Evolutionary conservation across 1,140 invertebrate genomes (phyloP), one percentile per base, ranked within the genome.

Genomic region (Meteorus sp.): DNA sequence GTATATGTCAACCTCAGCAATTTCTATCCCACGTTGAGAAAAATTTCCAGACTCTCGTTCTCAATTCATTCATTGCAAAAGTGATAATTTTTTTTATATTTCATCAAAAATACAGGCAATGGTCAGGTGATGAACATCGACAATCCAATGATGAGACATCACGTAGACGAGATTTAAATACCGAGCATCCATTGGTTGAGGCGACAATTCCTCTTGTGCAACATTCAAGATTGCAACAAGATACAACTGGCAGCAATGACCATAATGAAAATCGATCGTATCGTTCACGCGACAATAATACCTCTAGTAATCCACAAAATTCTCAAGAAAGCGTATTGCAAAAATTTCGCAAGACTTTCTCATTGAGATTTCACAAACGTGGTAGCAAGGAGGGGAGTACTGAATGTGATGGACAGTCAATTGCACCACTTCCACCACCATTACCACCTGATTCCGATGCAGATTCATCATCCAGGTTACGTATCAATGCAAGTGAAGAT

Each of bases 291-390:
- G 62, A 65, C 19, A 31, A 57, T 15, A 39, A 39, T 43, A 20
- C 58, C 52, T 37, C n/a, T n/a, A n/a, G n/a, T n/a, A n/a, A n/a
- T n/a, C n/a, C 50, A 1, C 69, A 69, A 37, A 72, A 60, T 65
- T 75, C 75, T 39, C 74, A 75, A 56, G 74, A 77, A 54, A 78
- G 86, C 66, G 85, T 88, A 17, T 69, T 89, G 35, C 85, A 88
- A 65, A 88, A 88, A 73, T 89, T 89, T 68, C 80, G 86, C 22
- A 88, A 88, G 67, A 88, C 86, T 59, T 86, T 89, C 63, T 87
- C 86, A 20, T 61, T 86, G 47, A 80, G 83, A 53, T 86, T 86
- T 67, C 77, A 85, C 63, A 85, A 85, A 61, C 81, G 80, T 59
- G 76, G 77, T 25, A 81, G 76, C 62, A 82, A 81, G 65, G 76